A percentile compares a stretch with the other conserved stretches of the same genome.
phyloP scores from a whole-genome alignment of 2,888 invertebrate species.

The Dermolepida albohirtum region DNA sequence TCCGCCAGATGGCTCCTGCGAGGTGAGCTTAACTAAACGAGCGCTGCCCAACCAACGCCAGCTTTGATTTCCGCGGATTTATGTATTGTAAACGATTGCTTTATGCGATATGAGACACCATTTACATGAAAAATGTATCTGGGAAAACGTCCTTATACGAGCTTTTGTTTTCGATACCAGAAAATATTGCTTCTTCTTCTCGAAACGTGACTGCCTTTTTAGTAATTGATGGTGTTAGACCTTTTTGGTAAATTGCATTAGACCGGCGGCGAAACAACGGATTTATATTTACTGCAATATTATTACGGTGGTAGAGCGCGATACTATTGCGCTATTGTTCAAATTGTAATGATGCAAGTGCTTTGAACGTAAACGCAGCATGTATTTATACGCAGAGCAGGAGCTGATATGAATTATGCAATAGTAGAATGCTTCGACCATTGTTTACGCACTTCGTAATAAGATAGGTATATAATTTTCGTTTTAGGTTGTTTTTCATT shows the following conservation, averaged over 20 bases:
- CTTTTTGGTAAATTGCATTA: conserved; percentile 54
- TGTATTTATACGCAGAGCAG: conserved; percentile 32
- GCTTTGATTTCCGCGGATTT: conserved; percentile 67
- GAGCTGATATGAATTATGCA: conserved; percentile 43
- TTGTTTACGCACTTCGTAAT: conserved; percentile 41
- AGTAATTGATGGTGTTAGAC: conserved; percentile 63
- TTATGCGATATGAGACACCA: conserved; percentile 68
- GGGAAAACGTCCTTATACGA: conserved; percentile 64
- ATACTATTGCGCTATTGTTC: conserved; percentile 42
- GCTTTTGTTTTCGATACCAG: conserved; percentile 67
- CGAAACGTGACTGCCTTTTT: conserved; percentile 64
- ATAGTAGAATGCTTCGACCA: conserved; percentile 32
- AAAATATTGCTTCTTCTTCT: conserved; percentile 63
- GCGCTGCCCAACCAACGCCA: conserved; percentile 56
- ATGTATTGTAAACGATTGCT: conserved; percentile 68
- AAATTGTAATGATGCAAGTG: conserved; percentile 44
- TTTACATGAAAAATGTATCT: conserved; percentile 68
- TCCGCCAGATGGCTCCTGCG: conserved; percentile 59
- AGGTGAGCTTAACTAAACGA: conserved; percentile 64
- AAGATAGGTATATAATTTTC: conserved; percentile 15
- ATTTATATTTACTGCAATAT: conserved; percentile 42
- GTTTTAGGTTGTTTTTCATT: conserved; percentile 17
- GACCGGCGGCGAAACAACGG: conserved; percentile 39
- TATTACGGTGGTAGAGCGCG: conserved; percentile 33
- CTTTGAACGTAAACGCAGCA: conserved; percentile 5